Evolutionary conservation across 2,888 invertebrate genomes (phyloP).

Genomic region (Leucophenga maculata): DNA sequence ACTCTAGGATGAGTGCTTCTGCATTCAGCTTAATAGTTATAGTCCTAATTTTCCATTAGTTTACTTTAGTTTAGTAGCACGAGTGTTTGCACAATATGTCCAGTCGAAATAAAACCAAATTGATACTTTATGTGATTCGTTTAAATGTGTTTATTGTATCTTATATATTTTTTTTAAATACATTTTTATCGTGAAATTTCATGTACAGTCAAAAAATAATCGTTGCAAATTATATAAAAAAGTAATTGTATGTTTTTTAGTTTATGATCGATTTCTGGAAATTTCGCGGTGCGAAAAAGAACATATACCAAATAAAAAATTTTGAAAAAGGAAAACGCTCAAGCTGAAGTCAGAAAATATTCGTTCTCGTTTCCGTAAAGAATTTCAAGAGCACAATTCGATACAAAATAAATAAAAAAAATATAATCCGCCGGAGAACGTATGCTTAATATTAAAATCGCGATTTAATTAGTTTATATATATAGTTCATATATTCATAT

Average conservation of each 20-base stretch:
- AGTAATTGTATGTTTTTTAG: no score
- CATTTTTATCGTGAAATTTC: conserved; percentile 4
- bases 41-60: no score
- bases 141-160: background rate
- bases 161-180: conserved; percentile 11
- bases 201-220: conserved; percentile 13
- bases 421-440: background rate
- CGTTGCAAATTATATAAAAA: no score
- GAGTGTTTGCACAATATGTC: no score
- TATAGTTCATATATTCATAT: conserved; percentile 3
- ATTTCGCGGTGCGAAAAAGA: background rate
- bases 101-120: no score
- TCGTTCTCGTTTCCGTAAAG: background rate
- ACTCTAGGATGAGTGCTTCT: no score
- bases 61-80: no score
- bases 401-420: background rate
- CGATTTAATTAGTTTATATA: background rate
- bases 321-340: background rate
- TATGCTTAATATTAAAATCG: background rate
- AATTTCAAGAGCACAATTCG: background rate
- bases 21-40: no score
- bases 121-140: background rate
- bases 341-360: background rate
- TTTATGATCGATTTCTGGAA: background rate
- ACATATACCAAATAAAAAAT: background rate